These are phyloP conservation scores for Zaprionus bogoriensis DNA, from an alignment of 2,888 invertebrate species.

Conservation along the genomic window DNA sequence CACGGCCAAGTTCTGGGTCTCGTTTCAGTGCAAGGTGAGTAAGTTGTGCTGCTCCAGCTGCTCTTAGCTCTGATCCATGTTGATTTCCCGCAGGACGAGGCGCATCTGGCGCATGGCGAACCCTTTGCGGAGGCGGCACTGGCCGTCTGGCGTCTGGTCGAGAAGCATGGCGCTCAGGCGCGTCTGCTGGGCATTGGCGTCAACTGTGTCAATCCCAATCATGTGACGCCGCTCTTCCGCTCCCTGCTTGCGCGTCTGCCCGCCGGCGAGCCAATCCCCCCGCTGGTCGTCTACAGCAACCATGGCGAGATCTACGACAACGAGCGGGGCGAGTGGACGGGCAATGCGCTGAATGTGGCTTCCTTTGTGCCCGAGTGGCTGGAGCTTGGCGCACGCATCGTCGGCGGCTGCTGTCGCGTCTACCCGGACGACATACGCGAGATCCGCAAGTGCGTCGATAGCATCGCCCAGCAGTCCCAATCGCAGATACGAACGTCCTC, in stretches of 20 bases:
- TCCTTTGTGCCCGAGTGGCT: conserved; percentile 90
- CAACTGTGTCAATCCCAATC: conserved; percentile 90
- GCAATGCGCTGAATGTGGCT: conserved; percentile 84
- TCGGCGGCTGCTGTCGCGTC: conserved; percentile 96
- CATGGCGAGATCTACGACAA: conserved; percentile 86
- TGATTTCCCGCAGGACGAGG: conserved; percentile 84
- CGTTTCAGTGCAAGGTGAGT: conserved; percentile 89
- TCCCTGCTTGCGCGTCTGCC: conserved; percentile 82
- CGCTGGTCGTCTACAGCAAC: conserved; percentile 95
- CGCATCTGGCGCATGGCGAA: conserved; percentile 90
- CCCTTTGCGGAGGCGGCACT: conserved; percentile 88
- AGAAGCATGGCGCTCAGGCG: conserved; percentile 85
- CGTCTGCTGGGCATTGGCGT: conserved; percentile 92
- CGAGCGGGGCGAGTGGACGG: conserved; percentile 85
- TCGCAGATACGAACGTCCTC: conserved; percentile 32
- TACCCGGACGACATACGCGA: conserved; percentile 90
- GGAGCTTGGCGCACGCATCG: conserved; percentile 89
- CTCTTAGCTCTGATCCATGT: too few relatives aligned
- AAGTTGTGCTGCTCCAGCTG: neutral
- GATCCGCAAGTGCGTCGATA: conserved; percentile 85
- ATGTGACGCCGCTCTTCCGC: conserved; percentile 85
- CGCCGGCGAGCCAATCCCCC: conserved; percentile 84
- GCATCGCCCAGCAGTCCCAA: conserved; percentile 33
- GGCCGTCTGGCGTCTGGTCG: conserved; percentile 85
- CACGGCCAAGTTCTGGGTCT: conserved; percentile 92